phyloP scores from a whole-genome alignment of 2,888 invertebrate genomes.

The Oscheius sp. region DNA sequence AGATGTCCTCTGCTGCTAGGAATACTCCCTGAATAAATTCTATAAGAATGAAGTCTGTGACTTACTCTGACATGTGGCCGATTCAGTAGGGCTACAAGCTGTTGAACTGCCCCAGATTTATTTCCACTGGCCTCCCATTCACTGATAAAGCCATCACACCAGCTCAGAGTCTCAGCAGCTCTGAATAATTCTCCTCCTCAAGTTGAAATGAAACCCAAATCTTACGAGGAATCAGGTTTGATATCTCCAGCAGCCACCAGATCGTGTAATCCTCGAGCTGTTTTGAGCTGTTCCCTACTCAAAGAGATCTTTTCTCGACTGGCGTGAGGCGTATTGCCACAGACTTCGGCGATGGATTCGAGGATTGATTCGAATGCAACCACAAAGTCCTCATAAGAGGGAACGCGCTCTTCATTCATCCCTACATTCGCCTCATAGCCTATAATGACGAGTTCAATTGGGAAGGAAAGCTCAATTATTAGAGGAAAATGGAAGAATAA shows the following conservation, averaged over 20 bases:
- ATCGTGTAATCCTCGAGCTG: conserved; percentile 27
- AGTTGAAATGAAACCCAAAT: neutral
- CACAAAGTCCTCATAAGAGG: conserved; percentile 34
- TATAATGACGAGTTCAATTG: neutral
- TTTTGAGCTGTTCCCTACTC: conserved; percentile 27
- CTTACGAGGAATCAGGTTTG: conserved; percentile 26
- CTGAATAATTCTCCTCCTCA: conserved; percentile 25
- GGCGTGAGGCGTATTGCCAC: conserved; percentile 31
- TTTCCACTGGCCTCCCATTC: conserved; percentile 45
- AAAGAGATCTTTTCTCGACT: conserved; percentile 18
- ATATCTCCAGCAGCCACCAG: conserved; percentile 25
- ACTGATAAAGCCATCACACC: conserved; percentile 47
- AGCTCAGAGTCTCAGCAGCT: conserved; percentile 30
- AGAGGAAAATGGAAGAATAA: neutral
- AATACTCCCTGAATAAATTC: conserved; percentile 36
- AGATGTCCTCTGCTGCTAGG: conserved; percentile 52
- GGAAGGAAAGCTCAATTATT: neutral
- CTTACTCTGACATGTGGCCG: conserved; percentile 43
- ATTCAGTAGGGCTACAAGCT: conserved; percentile 43
- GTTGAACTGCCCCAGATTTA: conserved; percentile 50
- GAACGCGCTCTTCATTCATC: conserved; percentile 17
- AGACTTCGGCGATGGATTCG: conserved; percentile 39
- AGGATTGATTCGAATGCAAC: conserved; percentile 42
- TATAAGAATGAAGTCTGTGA: neutral
- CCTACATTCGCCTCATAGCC: neutral